A percentile compares a stretch with the other conserved stretches of the same genome.
Conservation (phyloP, 2,113 vertebrate species). For the Aphyosemion australe region DNA sequence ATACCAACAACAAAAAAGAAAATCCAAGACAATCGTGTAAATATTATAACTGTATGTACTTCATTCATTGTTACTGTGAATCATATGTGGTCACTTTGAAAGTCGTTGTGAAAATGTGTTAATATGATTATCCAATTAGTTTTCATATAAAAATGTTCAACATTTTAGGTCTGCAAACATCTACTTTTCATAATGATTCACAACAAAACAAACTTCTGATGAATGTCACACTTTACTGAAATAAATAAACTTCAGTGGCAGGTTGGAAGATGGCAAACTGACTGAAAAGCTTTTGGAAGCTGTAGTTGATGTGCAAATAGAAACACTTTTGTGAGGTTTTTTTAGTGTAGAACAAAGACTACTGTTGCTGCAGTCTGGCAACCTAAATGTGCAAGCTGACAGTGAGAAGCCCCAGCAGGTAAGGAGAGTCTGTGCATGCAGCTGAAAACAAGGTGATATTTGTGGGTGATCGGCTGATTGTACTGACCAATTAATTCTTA, state of each 20-base stretch:
- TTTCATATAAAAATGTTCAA: neutral
- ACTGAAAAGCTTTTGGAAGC: slow-evolving; percentile 6
- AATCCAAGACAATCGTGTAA: no score
- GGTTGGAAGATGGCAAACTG: slow-evolving; percentile 1
- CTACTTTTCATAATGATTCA: neutral
- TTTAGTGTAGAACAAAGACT: slow-evolving; percentile 49
- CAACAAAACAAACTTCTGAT: neutral
- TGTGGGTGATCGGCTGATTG: slow-evolving; percentile 54
- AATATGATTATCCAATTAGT: neutral
- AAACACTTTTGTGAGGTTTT: slow-evolving; percentile 12
- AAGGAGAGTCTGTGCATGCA: slow-evolving; percentile 28
- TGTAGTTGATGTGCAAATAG: slow-evolving; percentile 15
- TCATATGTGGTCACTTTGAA: neutral
- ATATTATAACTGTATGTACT: no score
- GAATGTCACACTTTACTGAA: slow-evolving; percentile 1
- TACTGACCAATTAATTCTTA: slow-evolving; percentile 51
- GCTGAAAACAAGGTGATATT: slow-evolving; percentile 56
- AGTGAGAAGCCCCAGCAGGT: slow-evolving; percentile 31
- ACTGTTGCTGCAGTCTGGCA: slow-evolving; percentile 40
- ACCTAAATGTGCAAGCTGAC: slow-evolving; percentile 44
- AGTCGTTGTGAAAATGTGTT: neutral
- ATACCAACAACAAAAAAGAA: no score
- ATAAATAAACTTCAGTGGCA: slow-evolving; percentile 3
- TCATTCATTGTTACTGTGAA: no score
- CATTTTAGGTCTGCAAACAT: neutral